These are phyloP conservation scores for Molossus alvarezi DNA, from an alignment of 2,797 vertebrate genomes.

Conservation along the genomic window DNA sequence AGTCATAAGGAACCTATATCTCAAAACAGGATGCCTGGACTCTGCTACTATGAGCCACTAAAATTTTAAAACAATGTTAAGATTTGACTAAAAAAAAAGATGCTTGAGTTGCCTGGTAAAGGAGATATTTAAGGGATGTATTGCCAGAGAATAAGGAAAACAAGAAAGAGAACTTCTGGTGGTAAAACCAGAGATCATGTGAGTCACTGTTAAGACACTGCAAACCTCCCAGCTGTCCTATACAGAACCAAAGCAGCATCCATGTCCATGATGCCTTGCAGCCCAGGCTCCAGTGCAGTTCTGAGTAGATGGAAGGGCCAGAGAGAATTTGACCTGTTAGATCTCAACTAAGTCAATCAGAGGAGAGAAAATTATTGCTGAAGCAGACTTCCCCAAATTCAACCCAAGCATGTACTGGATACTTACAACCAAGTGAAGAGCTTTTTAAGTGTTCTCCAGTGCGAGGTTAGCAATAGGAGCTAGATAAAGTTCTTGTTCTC, in stretches of 20 bases:
- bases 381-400: not conserved
- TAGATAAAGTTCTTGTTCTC: not conserved
- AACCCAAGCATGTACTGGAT: not conserved
- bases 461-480: not conserved
- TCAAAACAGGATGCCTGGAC: conserved; percentile 33
- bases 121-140: not conserved
- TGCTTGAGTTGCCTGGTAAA: not conserved
- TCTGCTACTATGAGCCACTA: not conserved
- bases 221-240: not conserved
- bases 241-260: not conserved
- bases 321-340: not conserved
- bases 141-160: not conserved
- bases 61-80: conserved; percentile 27
- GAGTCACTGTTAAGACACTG: not conserved
- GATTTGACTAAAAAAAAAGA: not conserved
- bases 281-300: not conserved
- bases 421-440: not conserved
- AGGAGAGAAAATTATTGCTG: not conserved
- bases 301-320: not conserved
- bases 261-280: not conserved
- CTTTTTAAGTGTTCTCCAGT: not conserved
- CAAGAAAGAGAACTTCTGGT: not conserved
- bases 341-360: not conserved
- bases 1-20: not conserved
- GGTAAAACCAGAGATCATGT: not conserved